These are phyloP conservation scores for Lutjanus campechanus DNA, from an alignment of 2,797 vertebrate genomes.

Conservation along the genomic window DNA sequence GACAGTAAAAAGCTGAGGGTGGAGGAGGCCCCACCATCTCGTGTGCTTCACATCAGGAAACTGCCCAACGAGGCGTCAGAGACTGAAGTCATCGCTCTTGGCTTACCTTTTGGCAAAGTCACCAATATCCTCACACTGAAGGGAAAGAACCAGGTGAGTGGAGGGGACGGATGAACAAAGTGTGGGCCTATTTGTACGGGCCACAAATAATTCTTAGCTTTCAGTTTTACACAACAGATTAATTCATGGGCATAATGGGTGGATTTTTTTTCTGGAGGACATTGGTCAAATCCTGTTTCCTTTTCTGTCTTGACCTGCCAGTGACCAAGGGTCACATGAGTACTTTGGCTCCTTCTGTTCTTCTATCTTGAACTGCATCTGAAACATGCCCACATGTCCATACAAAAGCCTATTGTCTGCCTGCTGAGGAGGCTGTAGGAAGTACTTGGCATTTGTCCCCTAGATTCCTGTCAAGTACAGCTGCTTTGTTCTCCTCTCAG, in stretches of 20 bases:
- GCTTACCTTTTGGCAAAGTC: constrained; percentile 97
- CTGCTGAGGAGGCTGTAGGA: constrained; percentile 6
- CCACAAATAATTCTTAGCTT: not conserved
- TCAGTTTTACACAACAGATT: not conserved
- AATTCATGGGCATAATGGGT: not conserved
- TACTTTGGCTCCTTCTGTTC: not conserved
- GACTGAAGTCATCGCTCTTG: constrained; percentile 96
- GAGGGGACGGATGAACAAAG: not conserved
- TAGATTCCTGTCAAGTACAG: constrained; percentile 18
- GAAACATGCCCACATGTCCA: constrained; percentile 3
- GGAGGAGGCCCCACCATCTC: constrained; percentile 94
- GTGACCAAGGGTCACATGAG: not conserved
- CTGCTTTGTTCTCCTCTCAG: constrained; percentile 34
- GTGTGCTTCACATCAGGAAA: constrained; percentile 98
- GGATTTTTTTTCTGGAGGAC: not conserved
- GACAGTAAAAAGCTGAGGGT: constrained; percentile 97
- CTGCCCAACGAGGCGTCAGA: constrained; percentile 96
- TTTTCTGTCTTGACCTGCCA: not conserved
- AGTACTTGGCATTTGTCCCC: constrained; percentile 28
- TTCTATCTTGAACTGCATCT: constrained; percentile 19
- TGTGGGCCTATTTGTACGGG: not conserved
- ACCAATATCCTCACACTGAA: constrained; percentile 98
- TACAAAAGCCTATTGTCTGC: constrained; percentile 31
- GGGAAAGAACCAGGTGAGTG: constrained; percentile 97
- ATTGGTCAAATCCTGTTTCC: not conserved